Conservation (phyloP, 2,113 vertebrate genomes). For the Phoenicopterus ruber region DNA sequence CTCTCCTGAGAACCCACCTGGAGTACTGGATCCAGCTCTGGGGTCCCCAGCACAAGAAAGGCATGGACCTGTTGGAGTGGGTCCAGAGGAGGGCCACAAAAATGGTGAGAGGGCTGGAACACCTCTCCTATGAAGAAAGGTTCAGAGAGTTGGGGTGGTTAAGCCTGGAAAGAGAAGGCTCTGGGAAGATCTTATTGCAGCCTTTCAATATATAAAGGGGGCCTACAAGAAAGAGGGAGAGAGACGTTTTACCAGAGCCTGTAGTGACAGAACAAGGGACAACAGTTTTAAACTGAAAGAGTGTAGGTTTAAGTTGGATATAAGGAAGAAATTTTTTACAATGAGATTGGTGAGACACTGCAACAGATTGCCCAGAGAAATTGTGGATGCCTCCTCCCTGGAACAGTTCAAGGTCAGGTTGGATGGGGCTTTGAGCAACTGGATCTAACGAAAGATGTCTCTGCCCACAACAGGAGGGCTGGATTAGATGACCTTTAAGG, state of each 20-base stretch:
- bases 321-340: not conserved
- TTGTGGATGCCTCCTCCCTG: not conserved
- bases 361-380: not conserved
- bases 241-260: not conserved
- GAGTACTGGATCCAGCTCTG: not conserved
- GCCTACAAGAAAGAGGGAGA: not conserved
- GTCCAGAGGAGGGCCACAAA: not conserved
- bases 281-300: not conserved
- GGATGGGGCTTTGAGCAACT: not conserved
- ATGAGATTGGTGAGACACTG: not conserved
- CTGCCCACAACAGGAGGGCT: not conserved
- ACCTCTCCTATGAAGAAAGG: not conserved
- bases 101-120: not conserved
- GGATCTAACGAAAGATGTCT: not conserved
- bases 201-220: not conserved
- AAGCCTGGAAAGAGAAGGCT: not conserved
- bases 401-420: not conserved
- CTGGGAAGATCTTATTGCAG: accelerated
- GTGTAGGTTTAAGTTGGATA: not conserved
- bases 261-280: not conserved
- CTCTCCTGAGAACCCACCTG: not conserved
- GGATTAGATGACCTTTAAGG: not conserved
- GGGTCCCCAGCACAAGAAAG: not conserved
- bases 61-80: not conserved
- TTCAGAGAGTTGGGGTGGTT: not conserved